These are phyloP conservation scores for Actinia equina DNA, from an alignment of 64 coral and sea anemone species.

Conservation along the genomic window DNA sequence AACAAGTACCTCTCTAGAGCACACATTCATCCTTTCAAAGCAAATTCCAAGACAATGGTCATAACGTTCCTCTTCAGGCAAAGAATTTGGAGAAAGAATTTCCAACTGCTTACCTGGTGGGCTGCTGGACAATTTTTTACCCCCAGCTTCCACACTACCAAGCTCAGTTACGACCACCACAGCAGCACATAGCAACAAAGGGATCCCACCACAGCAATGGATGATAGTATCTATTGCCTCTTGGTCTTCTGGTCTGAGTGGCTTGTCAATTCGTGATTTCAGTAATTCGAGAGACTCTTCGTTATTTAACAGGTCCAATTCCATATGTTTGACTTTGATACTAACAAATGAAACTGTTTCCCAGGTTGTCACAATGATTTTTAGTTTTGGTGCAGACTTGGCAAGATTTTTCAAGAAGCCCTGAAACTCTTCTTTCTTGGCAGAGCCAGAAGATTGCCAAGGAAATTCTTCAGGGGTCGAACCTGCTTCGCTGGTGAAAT, in stretches of 20 bases:
- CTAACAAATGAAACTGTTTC: not conserved
- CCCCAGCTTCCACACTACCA: not conserved
- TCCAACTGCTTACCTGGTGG: not conserved
- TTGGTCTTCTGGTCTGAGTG: not conserved
- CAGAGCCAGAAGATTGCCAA: not conserved
- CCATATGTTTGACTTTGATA: not conserved
- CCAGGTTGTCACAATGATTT: conserved; percentile 1
- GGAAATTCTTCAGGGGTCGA: not conserved
- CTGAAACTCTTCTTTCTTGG: conserved; percentile 7
- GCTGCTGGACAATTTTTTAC: not conserved
- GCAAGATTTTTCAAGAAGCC: not conserved
- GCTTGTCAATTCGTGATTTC: not conserved
- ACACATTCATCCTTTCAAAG: not conserved
- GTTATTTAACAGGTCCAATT: not conserved
- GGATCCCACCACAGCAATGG: conserved; percentile 20
- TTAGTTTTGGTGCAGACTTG: not conserved
- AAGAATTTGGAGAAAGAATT: not conserved
- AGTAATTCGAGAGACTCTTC: conserved; percentile 23
- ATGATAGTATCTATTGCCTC: not conserved
- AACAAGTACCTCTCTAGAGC: conserved; percentile 10
- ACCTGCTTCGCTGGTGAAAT: not conserved
- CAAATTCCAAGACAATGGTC: not conserved
- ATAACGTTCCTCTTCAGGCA: not conserved
- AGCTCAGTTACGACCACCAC: not conserved
- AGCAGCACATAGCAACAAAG: conserved; percentile 12